Evolutionary conservation across 2,113 vertebrate genomes (phyloP).

Genomic region (Rhinolophus ferrumequinum): DNA sequence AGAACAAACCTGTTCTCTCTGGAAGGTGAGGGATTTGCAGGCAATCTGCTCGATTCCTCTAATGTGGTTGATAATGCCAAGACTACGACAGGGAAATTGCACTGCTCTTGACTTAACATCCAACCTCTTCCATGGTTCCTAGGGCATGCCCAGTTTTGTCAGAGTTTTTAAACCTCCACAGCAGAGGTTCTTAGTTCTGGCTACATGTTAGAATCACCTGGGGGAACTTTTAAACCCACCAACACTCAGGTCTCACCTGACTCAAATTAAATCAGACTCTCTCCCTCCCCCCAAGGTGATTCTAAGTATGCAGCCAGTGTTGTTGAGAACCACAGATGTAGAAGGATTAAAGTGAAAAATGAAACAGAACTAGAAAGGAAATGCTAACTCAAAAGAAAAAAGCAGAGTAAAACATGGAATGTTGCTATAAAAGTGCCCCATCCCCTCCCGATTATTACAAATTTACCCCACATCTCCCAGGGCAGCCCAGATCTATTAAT

Average conservation of each 20-base stretch:
- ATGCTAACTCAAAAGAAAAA: conserved; percentile 1
- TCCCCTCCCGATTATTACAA: not conserved
- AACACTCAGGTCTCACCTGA: not conserved
- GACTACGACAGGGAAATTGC: not conserved
- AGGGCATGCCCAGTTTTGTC: not conserved
- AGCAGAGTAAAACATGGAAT: not conserved
- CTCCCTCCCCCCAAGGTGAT: not conserved
- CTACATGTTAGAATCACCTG: not conserved
- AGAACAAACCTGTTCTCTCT: not conserved
- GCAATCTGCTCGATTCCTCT: not conserved
- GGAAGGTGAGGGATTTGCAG: not conserved
- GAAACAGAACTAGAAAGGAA: not conserved
- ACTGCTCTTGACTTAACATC: not conserved
- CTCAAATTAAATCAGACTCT: not conserved
- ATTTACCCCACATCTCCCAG: not conserved
- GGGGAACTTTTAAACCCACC: not conserved
- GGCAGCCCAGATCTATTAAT: not conserved
- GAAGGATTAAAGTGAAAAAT: not conserved
- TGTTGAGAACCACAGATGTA: not conserved
- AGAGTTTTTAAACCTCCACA: not conserved
- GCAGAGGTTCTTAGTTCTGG: not conserved
- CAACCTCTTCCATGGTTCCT: not conserved
- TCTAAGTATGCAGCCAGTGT: not conserved
- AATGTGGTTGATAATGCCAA: not conserved
- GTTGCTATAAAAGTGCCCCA: not conserved